These are phyloP conservation scores for Lepisosteus oculatus DNA, from an alignment of 2,113 vertebrate species.

Conservation along the genomic window DNA sequence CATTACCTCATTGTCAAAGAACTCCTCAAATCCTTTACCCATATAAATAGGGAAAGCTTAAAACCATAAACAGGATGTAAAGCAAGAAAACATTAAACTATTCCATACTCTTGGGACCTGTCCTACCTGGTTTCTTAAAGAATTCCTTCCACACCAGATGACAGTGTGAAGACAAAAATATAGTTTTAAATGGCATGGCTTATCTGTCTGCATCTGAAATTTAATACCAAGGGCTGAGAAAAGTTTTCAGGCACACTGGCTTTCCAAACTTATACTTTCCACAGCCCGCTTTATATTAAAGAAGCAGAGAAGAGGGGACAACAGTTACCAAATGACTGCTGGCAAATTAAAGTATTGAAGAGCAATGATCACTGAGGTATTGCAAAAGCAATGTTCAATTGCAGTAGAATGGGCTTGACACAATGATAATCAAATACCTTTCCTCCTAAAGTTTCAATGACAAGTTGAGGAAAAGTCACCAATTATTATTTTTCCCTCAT, in stretches of 20 bases:
- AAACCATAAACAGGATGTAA: constrained; percentile 61
- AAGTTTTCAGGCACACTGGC: not conserved
- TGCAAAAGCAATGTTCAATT: constrained; percentile 43
- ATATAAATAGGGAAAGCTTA: constrained; percentile 27
- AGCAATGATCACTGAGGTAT: constrained; percentile 33
- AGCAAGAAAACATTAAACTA: constrained; percentile 48
- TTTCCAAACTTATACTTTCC: not conserved
- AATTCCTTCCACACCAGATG: not conserved
- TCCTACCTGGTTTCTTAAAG: constrained; percentile 27
- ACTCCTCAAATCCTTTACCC: constrained; percentile 38
- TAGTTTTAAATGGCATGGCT: no score
- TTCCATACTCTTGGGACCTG: constrained; percentile 46
- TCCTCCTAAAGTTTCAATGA: constrained; percentile 28
- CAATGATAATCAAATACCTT: constrained; percentile 22
- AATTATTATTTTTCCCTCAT: constrained; percentile 51
- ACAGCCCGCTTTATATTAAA: not conserved
- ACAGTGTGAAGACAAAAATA: no score
- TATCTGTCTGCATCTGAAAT: no score
- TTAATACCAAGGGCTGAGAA: not conserved
- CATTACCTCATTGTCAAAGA: constrained; percentile 46
- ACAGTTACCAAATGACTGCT: not conserved
- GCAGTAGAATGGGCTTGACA: constrained; percentile 18
- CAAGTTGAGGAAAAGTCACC: constrained; percentile 14
- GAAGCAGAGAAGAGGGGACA: not conserved
- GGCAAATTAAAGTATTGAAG: constrained; percentile 28